Base-by-base conservation (phyloP, 2,797 vertebrate genomes). In the Enteromius thamalakanensis region DNA sequence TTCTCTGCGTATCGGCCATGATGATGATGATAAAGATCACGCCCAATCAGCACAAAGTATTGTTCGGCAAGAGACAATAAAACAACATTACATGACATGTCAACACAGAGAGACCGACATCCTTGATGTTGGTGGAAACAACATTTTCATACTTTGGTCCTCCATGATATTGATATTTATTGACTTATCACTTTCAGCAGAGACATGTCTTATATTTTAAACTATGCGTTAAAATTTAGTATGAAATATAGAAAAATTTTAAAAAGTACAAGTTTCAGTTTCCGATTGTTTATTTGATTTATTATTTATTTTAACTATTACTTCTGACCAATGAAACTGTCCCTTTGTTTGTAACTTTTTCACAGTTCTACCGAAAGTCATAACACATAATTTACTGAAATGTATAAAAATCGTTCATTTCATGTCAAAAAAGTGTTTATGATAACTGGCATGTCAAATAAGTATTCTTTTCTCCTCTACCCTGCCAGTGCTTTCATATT, bases 21-120 rank as follows among this genome's bases (percentile, higher is more conserved):
- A 86, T 85, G 81, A 85, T 87, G 84, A 79, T 82, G 81, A 88
- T 87, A 88, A 89, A 88, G 85, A 85, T 86, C 78, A 87, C 53
- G 79, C 88, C 60, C 68, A 58, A 83, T 89, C 87, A 90, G 90
- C 87, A 88, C 77, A 87, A 85, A 70, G 58, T 84, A 85, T 82
- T 87, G 86, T 88, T 87, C 15, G 75, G 65, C 75, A 26, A 80
- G 86, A 87, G 78, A 87, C 78, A 86, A 89, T 86, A 78, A 87
- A 86, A 87, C 72, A 85, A 76, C 47, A 85, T 69, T 76, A 17
- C 79, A 71, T 70, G 79, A 71, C 68, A 74, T 82, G 58, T 26
- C 86, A 87, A 70, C 62, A 49, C 26, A 82, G 75, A 71, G 69
- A 60, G 79, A n/a, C 49, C 11, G 65, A 32, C 79, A 76, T 76